Base-by-base conservation (phyloP, 1,140 invertebrate genomes). In the Antheraea pernyi region DNA sequence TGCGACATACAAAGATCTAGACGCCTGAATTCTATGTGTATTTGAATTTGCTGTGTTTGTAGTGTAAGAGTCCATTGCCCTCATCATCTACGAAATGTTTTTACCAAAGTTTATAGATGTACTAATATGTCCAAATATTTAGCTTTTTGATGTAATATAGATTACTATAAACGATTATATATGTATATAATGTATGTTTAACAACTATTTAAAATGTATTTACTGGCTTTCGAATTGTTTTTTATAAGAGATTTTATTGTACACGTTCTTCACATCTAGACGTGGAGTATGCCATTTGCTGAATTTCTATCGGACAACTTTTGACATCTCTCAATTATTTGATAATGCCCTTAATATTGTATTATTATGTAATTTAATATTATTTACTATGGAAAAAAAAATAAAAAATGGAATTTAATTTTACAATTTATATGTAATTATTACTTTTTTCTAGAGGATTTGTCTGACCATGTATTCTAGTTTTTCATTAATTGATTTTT, bases 181-280 rank as follows among this genome's bases (percentile, higher is more conserved):
- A 53, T 53, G 46, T 53, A 53, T 58, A 71, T 53, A 46, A 46
- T 71, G 39, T 71, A 61, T 66, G 65, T 67, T 70, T 30, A 53
- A 39, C 37, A 39, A 53, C 22, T 16, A 46, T 68, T 62, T 63
- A 53, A 65, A 58, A 71, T 42, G 48, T 67, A 65, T 53, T 53
- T 53, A 62, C 19, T 48, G 71, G 75, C 72, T 74, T 77, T 70
- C 59, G 46, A 73, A 66, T 77, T 74, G 69, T 77, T 77, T 76
- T 74, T 53, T 30, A 68, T 68, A 64, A 69, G 19, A 66, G 46
- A 69, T 48, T 70, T 66, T 70, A 71, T 58, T 53, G 16, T 53
- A 53, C 11, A 16, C 46, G 16, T 30, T 30, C 46, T 53, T 53
- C 46, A 53, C 16, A 11, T 13, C 48, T 48, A 70, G 72, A 67